A percentile compares a stretch with the other conserved stretches of the same genome.
phyloP scores from a whole-genome alignment of 2,797 vertebrate species.

The Cynopterus sphinx region DNA sequence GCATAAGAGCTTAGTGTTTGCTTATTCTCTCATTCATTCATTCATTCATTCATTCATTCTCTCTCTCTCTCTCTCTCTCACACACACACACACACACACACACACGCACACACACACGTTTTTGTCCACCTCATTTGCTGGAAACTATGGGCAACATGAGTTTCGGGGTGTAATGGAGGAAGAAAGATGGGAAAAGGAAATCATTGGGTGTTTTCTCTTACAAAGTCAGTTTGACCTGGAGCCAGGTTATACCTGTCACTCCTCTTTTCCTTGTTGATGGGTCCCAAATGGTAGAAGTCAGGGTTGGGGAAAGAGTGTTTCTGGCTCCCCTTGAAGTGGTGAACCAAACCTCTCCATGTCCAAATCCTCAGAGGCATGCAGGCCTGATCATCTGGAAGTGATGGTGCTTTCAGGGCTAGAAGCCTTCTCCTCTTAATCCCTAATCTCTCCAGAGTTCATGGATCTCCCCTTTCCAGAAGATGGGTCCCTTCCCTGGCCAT shows the following conservation, averaged over 20 bases:
- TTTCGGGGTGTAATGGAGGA: background rate
- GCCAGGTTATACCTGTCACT: background rate
- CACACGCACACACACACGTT: background rate
- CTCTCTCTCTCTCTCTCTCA: background rate
- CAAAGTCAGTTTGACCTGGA: background rate
- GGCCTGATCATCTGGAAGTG: background rate
- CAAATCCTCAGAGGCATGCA: conserved; percentile 21
- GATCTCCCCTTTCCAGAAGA: background rate
- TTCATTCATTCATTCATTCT: too few species aligned
- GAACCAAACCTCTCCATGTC: conserved; percentile 58
- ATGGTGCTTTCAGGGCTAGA: background rate
- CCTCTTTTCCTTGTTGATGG: background rate
- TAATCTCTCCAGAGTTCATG: background rate
- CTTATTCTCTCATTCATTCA: background rate
- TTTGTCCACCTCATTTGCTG: background rate
- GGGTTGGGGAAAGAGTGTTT: background rate
- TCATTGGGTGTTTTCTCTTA: background rate
- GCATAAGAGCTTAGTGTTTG: background rate
- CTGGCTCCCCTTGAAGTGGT: background rate
- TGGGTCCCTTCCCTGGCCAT: background rate
- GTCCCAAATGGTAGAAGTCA: background rate
- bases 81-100: background rate
- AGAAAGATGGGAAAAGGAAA: background rate
- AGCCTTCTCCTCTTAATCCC: background rate
- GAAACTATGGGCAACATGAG: background rate